Conservation (phyloP, 2,888 invertebrate genomes). For the Macaria notata region DNA sequence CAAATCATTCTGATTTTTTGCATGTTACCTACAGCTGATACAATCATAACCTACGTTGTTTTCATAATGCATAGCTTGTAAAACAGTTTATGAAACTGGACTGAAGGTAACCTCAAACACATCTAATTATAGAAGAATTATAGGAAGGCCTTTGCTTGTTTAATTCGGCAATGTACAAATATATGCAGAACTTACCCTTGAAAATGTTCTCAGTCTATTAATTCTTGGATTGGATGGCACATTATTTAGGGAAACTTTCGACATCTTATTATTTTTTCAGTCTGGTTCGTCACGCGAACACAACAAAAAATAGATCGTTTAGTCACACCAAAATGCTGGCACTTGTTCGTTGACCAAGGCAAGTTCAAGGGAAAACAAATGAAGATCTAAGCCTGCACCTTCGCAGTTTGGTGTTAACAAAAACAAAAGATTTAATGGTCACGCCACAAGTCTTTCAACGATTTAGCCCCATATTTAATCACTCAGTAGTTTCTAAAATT, state of each 20-base stretch:
- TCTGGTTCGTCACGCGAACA: constrained; percentile 44
- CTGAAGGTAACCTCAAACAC: constrained; percentile 47
- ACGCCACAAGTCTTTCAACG: constrained; percentile 48
- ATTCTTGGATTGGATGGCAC: constrained; percentile 76
- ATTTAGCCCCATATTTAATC: constrained; percentile 50
- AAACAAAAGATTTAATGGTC: constrained; percentile 54
- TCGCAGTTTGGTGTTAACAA: constrained; percentile 37
- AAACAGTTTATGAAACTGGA: constrained; percentile 20
- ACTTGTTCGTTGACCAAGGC: constrained; percentile 48
- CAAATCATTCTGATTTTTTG: no score
- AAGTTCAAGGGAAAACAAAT: constrained; percentile 58
- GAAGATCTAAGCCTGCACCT: constrained; percentile 44
- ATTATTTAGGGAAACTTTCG: constrained; percentile 75
- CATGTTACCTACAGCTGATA: no score
- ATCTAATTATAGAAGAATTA: constrained; percentile 42
- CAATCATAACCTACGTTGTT: no score
- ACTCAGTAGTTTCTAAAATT: constrained; percentile 8
- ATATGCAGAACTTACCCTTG: constrained; percentile 62
- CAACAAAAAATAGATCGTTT: constrained; percentile 52
- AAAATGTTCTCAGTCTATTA: constrained; percentile 71
- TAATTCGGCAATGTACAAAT: constrained; percentile 20
- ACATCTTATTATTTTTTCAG: constrained; percentile 53
- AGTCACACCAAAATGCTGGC: constrained; percentile 51
- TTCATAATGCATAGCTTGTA: not conserved
- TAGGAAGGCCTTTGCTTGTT: constrained; percentile 29